Base-by-base conservation (phyloP, 2,113 vertebrate species). In the Morone chrysops region DNA sequence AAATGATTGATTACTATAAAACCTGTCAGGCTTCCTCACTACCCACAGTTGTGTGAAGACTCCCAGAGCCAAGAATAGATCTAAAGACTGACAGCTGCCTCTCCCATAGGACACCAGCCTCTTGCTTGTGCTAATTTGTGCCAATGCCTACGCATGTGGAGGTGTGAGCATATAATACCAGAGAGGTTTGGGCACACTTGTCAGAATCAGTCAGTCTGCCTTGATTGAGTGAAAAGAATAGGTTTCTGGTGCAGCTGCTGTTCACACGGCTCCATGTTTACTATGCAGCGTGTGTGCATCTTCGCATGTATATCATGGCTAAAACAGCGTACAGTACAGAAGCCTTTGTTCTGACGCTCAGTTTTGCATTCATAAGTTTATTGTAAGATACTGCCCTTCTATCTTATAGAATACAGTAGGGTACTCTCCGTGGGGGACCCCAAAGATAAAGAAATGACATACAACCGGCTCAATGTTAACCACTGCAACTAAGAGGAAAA, bases 21-120 rank as follows among this genome's bases (percentile, higher is more conserved):
- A 82, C 54, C 82, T 75, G 87, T 91, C 86, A 88, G 76, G 50
- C 57, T 17, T 65, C 67, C 53, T 66, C 66, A 6, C 61, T 66
- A 13, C 68, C 31, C 22, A 31, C 53, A 75, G 65, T 70, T 69
- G 73, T 69, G 71, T 61, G 70, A 87, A 82, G 79, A 70, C 77
- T 89, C 85, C 51, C 76, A 22, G 47, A 62, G 88, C 93, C 84
- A 47, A 77, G 81, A 93, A 94, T 94, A 94, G 91, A 93, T 89
- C 79, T 79, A 3, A 83, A 87, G 92, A 92, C 80, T 92, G 93
- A 93, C 92, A 92, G 91, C 87, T 90, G 89, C 88, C 84, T 60
- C 59, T 92, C 93, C 92, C 92, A 68, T 4, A 77, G 89, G 93
- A 90, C 74, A 6, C 38, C 16, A 75, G 79, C 73, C 82, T 82